phyloP scores from a whole-genome alignment of 2,888 invertebrate genomes.

The Malthinus flaveolus region DNA sequence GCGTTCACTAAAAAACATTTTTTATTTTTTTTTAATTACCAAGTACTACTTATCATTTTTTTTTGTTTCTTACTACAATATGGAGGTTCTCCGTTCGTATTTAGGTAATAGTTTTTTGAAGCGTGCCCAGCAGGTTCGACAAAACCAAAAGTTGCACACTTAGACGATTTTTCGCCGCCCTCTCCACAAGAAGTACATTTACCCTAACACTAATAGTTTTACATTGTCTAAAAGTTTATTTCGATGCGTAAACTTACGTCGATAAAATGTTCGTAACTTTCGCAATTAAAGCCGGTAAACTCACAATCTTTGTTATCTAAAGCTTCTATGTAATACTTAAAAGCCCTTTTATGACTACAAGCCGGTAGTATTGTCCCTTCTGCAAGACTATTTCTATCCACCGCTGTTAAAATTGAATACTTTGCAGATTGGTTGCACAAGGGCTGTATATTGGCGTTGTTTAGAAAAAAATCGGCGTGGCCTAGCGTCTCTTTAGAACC shows the following conservation, averaged over 20 bases:
- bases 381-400: constrained; percentile 42
- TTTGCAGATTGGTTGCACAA: constrained; percentile 46
- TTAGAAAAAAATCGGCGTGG: constrained; percentile 53
- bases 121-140: constrained; percentile 37
- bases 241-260: constrained; percentile 30
- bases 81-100: constrained; percentile 44
- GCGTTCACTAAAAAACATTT: constrained; percentile 34
- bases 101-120: constrained; percentile 45
- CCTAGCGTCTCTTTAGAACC: constrained; percentile 49
- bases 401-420: constrained; percentile 38
- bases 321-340: constrained; percentile 54
- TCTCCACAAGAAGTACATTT: constrained; percentile 42
- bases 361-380: constrained; percentile 50
- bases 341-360: constrained; percentile 54
- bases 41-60: constrained; percentile 28
- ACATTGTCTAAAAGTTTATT: background rate
- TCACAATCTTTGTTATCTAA: constrained; percentile 46
- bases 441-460: constrained; percentile 50
- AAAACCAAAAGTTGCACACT: constrained; percentile 47
- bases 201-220: constrained; percentile 38
- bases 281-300: constrained; percentile 50
- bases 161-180: constrained; percentile 28
- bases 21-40: constrained; percentile 9
- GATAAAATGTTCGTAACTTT: constrained; percentile 43
- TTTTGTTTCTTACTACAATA: constrained; percentile 47